Evolutionary conservation across 2,888 invertebrate species (phyloP).

Genomic region (Clostera curtula): DNA sequence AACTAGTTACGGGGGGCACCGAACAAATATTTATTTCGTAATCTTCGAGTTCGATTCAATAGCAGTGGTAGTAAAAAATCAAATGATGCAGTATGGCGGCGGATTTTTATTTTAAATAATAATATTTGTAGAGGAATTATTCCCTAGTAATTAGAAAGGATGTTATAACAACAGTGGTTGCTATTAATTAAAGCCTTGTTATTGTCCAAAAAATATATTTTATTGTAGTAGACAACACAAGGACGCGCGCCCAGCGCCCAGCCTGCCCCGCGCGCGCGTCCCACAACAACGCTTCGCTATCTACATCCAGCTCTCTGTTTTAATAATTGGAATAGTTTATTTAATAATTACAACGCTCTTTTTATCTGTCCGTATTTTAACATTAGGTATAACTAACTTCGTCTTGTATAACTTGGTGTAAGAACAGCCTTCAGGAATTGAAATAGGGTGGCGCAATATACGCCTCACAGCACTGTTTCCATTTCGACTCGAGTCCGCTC

Average conservation of each 20-base stretch:
- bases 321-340: conserved; percentile 77
- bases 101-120: too few relatives aligned
- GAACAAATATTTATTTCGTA: too few relatives aligned
- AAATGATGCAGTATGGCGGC: too few relatives aligned
- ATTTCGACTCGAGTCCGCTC: conserved; percentile 86
- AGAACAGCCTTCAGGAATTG: conserved; percentile 76
- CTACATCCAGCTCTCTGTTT: conserved; percentile 71
- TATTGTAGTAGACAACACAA: conserved; percentile 73
- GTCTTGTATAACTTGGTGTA: conserved; percentile 75
- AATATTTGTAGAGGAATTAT: too few relatives aligned
- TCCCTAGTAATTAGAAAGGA: too few relatives aligned
- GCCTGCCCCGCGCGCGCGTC: conserved; percentile 69
- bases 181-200: conserved; percentile 35
- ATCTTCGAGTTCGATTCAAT: too few relatives aligned
- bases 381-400: conserved; percentile 73
- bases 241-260: conserved; percentile 68
- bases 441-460: conserved; percentile 68
- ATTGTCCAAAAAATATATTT: conserved; percentile 75
- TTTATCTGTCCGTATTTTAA: conserved; percentile 73
- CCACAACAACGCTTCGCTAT: conserved; percentile 71
- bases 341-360: conserved; percentile 74
- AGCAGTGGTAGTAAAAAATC: too few relatives aligned
- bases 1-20: too few relatives aligned
- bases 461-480: conserved; percentile 93
- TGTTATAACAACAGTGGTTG: too few relatives aligned